Percentiles rank a stretch among this genome's conserved stretches.
phyloP scores from a whole-genome alignment of 2,888 invertebrate species.

The Hypercompe scribonia region DNA sequence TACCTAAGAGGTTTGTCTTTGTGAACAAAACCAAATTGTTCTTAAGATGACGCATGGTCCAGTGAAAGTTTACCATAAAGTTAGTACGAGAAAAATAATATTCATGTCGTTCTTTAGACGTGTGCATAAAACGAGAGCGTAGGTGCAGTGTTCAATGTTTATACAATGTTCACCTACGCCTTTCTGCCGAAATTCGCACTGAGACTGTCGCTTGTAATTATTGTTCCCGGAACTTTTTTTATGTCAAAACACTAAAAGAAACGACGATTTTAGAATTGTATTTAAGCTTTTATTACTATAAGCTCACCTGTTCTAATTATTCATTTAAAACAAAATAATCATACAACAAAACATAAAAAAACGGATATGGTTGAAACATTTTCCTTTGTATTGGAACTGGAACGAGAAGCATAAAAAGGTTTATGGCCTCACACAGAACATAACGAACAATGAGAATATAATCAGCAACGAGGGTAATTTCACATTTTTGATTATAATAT shows the following conservation, averaged over 20 bases:
- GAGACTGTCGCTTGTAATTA: constrained; percentile 6
- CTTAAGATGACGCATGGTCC: neutral
- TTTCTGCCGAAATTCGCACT: neutral
- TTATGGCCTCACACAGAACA: neutral
- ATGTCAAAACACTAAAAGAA: constrained; percentile 9
- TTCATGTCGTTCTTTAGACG: neutral
- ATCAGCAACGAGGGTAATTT: neutral
- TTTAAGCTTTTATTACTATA: neutral
- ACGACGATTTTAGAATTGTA: neutral
- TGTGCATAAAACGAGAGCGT: neutral
- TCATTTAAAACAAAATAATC: neutral
- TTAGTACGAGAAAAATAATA: neutral
- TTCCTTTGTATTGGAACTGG: neutral
- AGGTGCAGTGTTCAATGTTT: constrained; percentile 5
- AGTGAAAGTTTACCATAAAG: neutral
- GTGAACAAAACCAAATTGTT: neutral
- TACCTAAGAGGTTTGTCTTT: too few species aligned
- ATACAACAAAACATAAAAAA: constrained; percentile 1
- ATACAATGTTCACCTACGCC: constrained; percentile 10
- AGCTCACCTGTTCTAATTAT: constrained; percentile 5
- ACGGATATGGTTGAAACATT: neutral
- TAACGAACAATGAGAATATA: neutral
- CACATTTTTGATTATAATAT: neutral
- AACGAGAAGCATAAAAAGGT: constrained; percentile 3
- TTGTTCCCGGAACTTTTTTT: constrained; percentile 4